Conservation (phyloP, 2,888 invertebrate species). For the Rhingia rostrata region DNA sequence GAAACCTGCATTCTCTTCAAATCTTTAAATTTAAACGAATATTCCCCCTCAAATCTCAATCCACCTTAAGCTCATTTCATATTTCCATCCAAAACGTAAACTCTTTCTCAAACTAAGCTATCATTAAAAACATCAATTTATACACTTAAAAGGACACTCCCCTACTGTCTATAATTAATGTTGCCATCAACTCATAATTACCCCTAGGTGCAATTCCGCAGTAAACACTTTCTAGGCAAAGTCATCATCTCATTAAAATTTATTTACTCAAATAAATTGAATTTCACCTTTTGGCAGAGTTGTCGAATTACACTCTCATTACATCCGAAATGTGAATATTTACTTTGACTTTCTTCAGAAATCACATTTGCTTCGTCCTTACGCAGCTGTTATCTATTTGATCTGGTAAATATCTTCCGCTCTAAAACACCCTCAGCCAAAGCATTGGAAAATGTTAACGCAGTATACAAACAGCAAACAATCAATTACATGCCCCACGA, state of each 20-base stretch:
- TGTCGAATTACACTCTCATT: conserved; percentile 24
- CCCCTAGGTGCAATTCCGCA: conserved; percentile 6
- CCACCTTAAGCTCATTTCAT: too few relatives aligned
- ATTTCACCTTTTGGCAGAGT: conserved; percentile 21
- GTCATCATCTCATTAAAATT: conserved; percentile 46
- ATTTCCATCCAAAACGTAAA: too few relatives aligned
- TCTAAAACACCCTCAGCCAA: conserved; percentile 49
- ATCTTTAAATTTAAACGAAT: too few relatives aligned
- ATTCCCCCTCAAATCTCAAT: too few relatives aligned
- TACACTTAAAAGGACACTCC: too few relatives aligned
- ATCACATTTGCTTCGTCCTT: conserved; percentile 22
- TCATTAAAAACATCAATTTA: too few relatives aligned
- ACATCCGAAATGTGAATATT: conserved; percentile 30
- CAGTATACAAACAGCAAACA: conserved; percentile 39
- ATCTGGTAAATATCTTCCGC: conserved; percentile 26
- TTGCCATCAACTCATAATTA: neutral
- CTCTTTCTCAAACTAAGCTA: too few relatives aligned
- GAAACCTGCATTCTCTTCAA: too few relatives aligned
- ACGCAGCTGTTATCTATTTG: conserved; percentile 58
- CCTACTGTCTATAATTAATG: too few relatives aligned
- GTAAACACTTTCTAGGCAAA: conserved; percentile 12
- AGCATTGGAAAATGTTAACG: conserved; percentile 15
- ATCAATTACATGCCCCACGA: conserved; percentile 53
- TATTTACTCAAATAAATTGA: conserved; percentile 62
- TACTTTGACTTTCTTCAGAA: conserved; percentile 39